Base-by-base conservation (phyloP, 2,888 invertebrate species). In the Caenorhabditis sp. region DNA sequence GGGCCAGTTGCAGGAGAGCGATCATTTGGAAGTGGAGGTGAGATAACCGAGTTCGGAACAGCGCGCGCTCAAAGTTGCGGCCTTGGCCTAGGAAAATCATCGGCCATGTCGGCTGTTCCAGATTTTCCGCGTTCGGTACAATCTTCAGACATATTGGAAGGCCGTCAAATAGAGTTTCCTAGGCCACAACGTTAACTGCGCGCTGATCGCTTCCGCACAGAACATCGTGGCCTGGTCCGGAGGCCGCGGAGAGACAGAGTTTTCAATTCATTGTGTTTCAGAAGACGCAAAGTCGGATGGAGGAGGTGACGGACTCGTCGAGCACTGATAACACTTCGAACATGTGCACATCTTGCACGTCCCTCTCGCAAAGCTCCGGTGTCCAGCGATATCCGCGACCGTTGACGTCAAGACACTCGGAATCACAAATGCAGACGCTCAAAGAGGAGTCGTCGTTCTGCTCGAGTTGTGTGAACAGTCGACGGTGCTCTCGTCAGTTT, bases 21-120 rank as follows among this genome's bases (percentile, higher is more conserved):
- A 83, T 50, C 83, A 83, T 78, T 61, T 80, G 22, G 76, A 78
- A 20, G 71, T 83, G 9, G 83, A 83, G n/a, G n/a, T n/a, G n/a
- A n/a, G n/a, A n/a, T n/a, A n/a, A n/a, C n/a, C n/a, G n/a, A n/a
- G n/a, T n/a, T n/a, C n/a, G n/a, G n/a, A n/a, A n/a, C n/a, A n/a
- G n/a, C n/a, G n/a, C n/a, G n/a, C n/a, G n/a, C n/a, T n/a, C n/a
- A n/a, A n/a, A n/a, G n/a, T n/a, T n/a, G n/a, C 13, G 9, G 9
- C 39, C 63, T n/a, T n/a, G n/a, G n/a, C n/a, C n/a, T n/a, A n/a
- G n/a, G n/a, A n/a, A n/a, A n/a, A n/a, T n/a, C n/a, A n/a, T n/a
- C n/a, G n/a, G n/a, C n/a, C n/a, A n/a, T n/a, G n/a, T n/a, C n/a
- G n/a, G n/a, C n/a, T n/a, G n/a, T n/a, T n/a, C n/a, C n/a, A n/a